phyloP scores from a whole-genome alignment of 1,140 invertebrate species.

The Tetramorium alpestre region DNA sequence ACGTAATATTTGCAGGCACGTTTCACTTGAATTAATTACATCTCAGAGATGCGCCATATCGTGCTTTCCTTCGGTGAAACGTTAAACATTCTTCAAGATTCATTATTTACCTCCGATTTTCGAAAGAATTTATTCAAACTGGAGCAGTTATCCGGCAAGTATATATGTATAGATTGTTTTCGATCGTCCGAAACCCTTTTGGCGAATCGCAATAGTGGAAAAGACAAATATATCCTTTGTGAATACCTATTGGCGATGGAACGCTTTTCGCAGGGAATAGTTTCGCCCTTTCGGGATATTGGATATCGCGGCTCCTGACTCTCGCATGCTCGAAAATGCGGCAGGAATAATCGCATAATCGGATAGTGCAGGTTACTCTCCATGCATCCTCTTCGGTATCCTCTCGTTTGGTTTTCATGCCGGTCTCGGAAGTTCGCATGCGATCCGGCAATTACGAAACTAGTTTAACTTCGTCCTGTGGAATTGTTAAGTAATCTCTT shows the following conservation, averaged over 20 bases:
- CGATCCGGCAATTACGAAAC: slow-evolving; percentile 62
- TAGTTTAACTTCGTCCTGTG: slow-evolving; percentile 60
- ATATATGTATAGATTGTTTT: slow-evolving; percentile 1
- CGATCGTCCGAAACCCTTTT: neutral
- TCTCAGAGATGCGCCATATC: neutral
- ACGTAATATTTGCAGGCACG: neutral
- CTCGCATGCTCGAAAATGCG: slow-evolving; percentile 43
- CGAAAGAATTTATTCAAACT: neutral
- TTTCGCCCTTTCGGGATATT: slow-evolving; percentile 28
- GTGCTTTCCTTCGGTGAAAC: neutral
- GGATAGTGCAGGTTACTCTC: slow-evolving; percentile 29
- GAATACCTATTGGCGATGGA: neutral
- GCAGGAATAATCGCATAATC: slow-evolving; percentile 61
- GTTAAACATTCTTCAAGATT: neutral
- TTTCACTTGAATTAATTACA: neutral
- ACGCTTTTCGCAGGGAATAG: slow-evolving; percentile 30
- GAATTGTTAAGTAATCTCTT: slow-evolving; percentile 58
- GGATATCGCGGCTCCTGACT: slow-evolving; percentile 35
- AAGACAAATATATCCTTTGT: slow-evolving; percentile 17
- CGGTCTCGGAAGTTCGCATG: slow-evolving; percentile 36
- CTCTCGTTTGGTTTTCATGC: slow-evolving; percentile 27
- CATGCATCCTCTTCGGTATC: slow-evolving; percentile 24
- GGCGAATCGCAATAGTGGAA: neutral
- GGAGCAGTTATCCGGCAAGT: neutral
- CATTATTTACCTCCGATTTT: neutral